Percentiles rank a stretch among this genome's conserved stretches.
These are phyloP conservation scores for Leptogaster cylindrica DNA, from an alignment of 2,888 invertebrate species.

Conservation along the genomic window DNA sequence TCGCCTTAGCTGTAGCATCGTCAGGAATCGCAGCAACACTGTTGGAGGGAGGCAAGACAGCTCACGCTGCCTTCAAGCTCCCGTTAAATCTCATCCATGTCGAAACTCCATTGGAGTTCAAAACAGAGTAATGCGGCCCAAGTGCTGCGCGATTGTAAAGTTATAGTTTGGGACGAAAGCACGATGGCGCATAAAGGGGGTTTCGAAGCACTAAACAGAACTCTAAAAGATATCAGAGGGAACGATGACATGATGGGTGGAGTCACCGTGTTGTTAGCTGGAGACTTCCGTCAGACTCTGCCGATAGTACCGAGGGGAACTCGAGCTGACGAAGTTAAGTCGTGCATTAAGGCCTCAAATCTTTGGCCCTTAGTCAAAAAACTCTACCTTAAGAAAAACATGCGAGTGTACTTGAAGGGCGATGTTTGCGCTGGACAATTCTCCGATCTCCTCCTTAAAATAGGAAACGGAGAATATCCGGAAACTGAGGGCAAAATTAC, in stretches of 20 bases:
- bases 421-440: no score
- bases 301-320: background rate
- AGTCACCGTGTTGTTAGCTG: background rate
- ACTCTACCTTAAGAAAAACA: no score
- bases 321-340: background rate
- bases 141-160: no score
- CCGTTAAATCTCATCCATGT: constrained; percentile 49
- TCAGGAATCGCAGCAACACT: background rate
- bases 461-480: no score
- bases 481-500: no score
- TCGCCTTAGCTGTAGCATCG: no score
- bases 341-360: no score
- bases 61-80: constrained; percentile 46
- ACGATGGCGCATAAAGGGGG: no score
- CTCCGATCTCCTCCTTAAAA: no score
- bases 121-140: background rate
- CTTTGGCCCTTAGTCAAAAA: no score
- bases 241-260: background rate
- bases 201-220: background rate
- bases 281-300: background rate
- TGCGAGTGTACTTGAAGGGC: no score
- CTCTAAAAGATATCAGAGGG: background rate
- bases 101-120: constrained; percentile 49
- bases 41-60: background rate
- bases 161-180: background rate